A percentile compares a stretch with the other conserved stretches of the same genome.
Conservation (phyloP, 2,113 vertebrate genomes). For the Peucedramus taeniatus region DNA sequence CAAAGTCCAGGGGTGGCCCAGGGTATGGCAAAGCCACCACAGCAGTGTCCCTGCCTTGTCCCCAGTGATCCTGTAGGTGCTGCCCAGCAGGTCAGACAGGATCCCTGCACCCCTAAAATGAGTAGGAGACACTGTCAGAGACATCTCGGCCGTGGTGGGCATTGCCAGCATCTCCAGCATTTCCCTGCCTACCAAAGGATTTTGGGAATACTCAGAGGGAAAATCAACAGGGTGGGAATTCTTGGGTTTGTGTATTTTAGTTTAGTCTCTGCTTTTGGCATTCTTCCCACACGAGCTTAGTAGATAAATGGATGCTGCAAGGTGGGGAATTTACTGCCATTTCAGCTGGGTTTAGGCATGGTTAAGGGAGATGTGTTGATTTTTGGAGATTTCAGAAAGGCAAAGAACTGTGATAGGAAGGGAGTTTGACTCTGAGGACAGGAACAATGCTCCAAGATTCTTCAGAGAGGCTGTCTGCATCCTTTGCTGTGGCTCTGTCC, state of each 20-base stretch:
- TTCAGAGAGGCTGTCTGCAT: background rate
- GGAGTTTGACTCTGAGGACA: background rate
- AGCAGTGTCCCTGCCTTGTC: background rate
- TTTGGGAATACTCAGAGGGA: background rate
- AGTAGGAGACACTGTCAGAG: background rate
- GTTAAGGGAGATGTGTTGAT: background rate
- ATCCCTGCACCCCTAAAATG: slow-evolving; percentile 28
- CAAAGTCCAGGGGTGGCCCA: background rate
- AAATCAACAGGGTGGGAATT: background rate
- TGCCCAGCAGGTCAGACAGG: slow-evolving; percentile 17
- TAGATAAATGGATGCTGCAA: background rate
- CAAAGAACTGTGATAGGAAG: background rate
- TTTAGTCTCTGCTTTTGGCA: background rate
- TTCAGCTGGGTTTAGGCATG: background rate
- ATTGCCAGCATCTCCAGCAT: background rate
- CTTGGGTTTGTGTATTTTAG: background rate
- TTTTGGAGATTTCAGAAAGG: background rate
- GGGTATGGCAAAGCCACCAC: background rate
- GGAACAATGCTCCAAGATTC: background rate
- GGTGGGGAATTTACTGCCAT: background rate
- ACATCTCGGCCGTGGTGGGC: rapidly evolving
- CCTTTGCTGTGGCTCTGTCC: background rate
- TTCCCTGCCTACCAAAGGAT: background rate
- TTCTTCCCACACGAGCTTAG: background rate
- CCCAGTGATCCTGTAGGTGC: background rate